Base-by-base conservation (phyloP, 2,888 invertebrate species). In the Ormyrus labotus region DNA sequence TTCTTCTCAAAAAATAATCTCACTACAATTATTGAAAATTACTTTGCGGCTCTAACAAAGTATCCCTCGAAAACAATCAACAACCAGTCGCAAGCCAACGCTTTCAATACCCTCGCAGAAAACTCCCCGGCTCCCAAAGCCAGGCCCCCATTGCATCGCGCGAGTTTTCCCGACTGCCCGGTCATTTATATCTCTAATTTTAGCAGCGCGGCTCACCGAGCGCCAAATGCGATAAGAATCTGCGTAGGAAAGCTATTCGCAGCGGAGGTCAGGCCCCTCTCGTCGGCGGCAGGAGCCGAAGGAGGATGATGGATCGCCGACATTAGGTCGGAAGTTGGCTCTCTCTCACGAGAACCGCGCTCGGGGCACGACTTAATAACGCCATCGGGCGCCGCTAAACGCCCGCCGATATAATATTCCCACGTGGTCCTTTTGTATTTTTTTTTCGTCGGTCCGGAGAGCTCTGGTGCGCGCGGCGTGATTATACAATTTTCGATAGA, bases 221-320 rank as follows among this genome's bases (percentile, higher is more conserved):
- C 19, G 19, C 73, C 80, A 80, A 79, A 80, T 71, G 78, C 78
- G 85, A 83, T 83, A 84, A 82, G 83, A 82, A 86, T 83, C 84
- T 82, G 69, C 80, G 83, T 78, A 83, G 84, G 84, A 84, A 84
- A 84, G 87, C 85, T 85, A 86, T 87, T 86, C 85, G 85, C 84
- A 83, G 63, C 83, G 78, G 84, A 84, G 82, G 82, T 86, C 84
- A 79, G 69, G 19, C 19, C 19, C 19, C 75, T 13, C 19, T 19
- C 19, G 13, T 19, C 55, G 84, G 84, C 84, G 84, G 84, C 72
- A 55, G 53, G 67, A 61, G 55, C 76, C 86, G 87, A 87, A 86
- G 87, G 84, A 83, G 84, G 87, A 89, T 89, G 89, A 89, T 88
- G 88, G 87, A 89, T 89, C 84, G 86, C 83, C 74, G 84, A 86